A percentile compares a stretch with the other conserved stretches of the same genome.
These are phyloP conservation scores for Prunella strophiata DNA, from an alignment of 2,797 vertebrate genomes.

Conservation along the genomic window DNA sequence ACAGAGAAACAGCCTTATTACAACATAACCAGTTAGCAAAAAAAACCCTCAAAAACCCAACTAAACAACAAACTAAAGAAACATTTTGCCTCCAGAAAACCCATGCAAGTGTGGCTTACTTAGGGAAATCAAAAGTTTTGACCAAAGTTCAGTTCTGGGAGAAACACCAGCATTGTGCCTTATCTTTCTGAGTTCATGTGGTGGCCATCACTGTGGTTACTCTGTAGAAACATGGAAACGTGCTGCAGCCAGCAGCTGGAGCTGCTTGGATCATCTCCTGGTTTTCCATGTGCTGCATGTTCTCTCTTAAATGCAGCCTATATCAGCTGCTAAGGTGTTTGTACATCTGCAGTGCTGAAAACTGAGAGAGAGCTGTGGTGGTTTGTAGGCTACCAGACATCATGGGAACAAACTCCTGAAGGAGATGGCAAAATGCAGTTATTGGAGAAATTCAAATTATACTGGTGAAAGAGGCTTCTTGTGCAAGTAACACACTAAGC, in stretches of 20 bases:
- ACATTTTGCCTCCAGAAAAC: background rate
- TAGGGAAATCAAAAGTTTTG: background rate
- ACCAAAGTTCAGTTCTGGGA: background rate
- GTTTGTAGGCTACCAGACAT: background rate
- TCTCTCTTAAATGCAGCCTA: background rate
- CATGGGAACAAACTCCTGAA: background rate
- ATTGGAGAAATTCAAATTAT: background rate
- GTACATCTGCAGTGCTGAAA: background rate
- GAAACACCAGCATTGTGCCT: background rate
- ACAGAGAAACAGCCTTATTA: background rate
- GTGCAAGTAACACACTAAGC: background rate
- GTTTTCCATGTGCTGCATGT: background rate
- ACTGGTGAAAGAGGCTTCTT: background rate
- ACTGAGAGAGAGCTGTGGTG: background rate
- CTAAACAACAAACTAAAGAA: background rate
- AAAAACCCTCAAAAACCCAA: accelerated
- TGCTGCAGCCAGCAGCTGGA: background rate
- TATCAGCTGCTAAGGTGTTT: background rate
- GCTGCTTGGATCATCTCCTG: background rate
- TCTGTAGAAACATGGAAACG: background rate
- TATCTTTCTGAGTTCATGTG: background rate
- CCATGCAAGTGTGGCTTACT: background rate
- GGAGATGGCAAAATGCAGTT: background rate
- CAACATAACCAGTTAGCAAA: background rate
- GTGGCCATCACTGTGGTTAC: background rate